Evolutionary conservation across 2,113 vertebrate species (phyloP).

Genomic region (Etheostoma spectabile): DNA sequence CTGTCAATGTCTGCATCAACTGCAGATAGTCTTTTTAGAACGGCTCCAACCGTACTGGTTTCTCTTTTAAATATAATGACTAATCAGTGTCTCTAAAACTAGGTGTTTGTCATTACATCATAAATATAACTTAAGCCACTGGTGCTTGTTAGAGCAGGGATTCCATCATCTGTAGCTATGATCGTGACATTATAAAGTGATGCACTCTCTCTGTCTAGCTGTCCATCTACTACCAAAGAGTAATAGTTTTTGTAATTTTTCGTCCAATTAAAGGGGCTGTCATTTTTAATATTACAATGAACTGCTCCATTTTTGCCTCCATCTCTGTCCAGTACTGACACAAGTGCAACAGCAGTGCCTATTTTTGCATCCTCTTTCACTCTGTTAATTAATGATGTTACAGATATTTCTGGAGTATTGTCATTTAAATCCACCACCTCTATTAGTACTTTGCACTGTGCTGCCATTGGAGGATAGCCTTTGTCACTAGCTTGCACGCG

Average conservation of each 20-base stretch:
- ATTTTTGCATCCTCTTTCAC: conserved; percentile 83
- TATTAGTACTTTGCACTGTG: conserved; percentile 61
- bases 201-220: conserved; percentile 78
- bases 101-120: conserved; percentile 77
- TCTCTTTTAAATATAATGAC: conserved; percentile 75
- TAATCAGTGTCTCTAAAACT: conserved; percentile 35
- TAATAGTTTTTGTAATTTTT: conserved; percentile 89
- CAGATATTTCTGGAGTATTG: conserved; percentile 70
- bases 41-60: conserved; percentile 59
- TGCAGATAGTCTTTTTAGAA: conserved; percentile 62
- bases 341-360: conserved; percentile 87
- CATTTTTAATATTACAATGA: conserved; percentile 74
- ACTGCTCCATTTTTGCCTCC: conserved; percentile 86
- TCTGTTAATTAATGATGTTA: conserved; percentile 83
- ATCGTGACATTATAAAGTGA: conserved; percentile 83
- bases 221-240: conserved; percentile 83
- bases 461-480: conserved; percentile 54
- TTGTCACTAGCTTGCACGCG: conserved; percentile 70
- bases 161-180: conserved; percentile 85
- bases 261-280: conserved; percentile 86
- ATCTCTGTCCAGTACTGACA: conserved; percentile 86
- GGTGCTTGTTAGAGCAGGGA: conserved; percentile 60
- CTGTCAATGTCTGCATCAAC: conserved; percentile 66
- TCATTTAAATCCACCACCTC: conserved; percentile 83
- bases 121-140: conserved; percentile 66